Evolutionary conservation across 2,888 invertebrate genomes (phyloP).

Genomic region (Crematogaster levior): DNA sequence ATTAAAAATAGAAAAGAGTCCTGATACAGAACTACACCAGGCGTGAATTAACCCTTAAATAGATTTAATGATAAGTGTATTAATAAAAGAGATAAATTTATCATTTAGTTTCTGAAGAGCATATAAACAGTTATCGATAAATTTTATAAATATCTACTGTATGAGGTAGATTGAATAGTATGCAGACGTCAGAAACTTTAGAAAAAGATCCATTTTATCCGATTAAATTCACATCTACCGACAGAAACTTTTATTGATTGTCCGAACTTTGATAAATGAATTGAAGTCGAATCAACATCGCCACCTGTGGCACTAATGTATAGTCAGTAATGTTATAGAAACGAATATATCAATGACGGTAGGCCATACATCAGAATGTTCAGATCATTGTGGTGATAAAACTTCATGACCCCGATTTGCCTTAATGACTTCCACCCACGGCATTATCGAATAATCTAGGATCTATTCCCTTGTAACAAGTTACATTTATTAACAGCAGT

Average conservation of each 20-base stretch:
- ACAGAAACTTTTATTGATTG: conserved; percentile 53
- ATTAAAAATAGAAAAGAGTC: neutral
- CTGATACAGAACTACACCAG: neutral
- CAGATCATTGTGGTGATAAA: conserved; percentile 48
- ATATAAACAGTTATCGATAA: conserved; percentile 1
- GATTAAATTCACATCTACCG: conserved; percentile 44
- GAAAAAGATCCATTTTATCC: conserved; percentile 43
- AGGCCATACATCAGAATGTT: conserved; percentile 34
- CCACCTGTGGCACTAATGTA: conserved; percentile 73
- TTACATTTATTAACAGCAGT: conserved; percentile 37
- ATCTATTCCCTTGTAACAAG: conserved; percentile 25
- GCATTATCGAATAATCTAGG: conserved; percentile 49
- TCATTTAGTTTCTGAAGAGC: neutral
- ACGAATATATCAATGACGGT: conserved; percentile 62
- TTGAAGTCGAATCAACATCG: conserved; percentile 64
- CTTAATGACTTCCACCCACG: conserved; percentile 51
- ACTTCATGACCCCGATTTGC: conserved; percentile 44
- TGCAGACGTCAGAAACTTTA: conserved; percentile 9
- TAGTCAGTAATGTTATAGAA: conserved; percentile 66
- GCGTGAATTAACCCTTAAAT: neutral
- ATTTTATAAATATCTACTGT: conserved; percentile 9
- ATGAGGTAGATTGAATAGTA: conserved; percentile 22
- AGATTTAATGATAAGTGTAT: neutral
- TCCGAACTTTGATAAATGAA: conserved; percentile 65
- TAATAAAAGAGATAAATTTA: neutral